Percentiles rank a stretch among this genome's conserved stretches.
phyloP scores from a whole-genome alignment of 30 jellyfish, hydroid and myxozoan species.

The Nemopilema nomurai region DNA sequence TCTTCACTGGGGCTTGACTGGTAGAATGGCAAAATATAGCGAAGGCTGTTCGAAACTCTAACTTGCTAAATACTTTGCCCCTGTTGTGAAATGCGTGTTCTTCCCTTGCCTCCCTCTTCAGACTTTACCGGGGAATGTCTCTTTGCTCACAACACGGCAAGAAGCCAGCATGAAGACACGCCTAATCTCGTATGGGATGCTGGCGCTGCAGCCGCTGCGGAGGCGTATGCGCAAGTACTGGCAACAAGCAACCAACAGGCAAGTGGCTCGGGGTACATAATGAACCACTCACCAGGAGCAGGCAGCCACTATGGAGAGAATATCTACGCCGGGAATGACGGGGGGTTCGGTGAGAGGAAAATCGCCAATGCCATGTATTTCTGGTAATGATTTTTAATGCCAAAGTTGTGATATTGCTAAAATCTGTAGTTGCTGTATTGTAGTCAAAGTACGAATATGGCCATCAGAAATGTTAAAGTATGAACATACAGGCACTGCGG shows the following conservation, averaged over 20 bases:
- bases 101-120: neutral
- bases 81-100: neutral
- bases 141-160: conserved; percentile 54
- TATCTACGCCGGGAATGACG: conserved; percentile 14
- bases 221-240: conserved; percentile 5
- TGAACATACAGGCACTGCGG: too few species aligned
- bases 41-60: too few species aligned
- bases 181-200: conserved; percentile 37
- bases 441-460: too few species aligned
- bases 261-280: neutral
- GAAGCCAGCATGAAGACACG: conserved; percentile 48
- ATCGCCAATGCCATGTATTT: conserved; percentile 42
- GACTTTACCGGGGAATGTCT: conserved; percentile 19
- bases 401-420: too few species aligned
- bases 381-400: conserved; percentile 14
- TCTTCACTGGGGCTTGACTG: too few species aligned
- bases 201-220: conserved; percentile 7
- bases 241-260: neutral
- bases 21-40: too few species aligned
- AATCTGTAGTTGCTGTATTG: too few species aligned
- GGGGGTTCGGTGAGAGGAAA: conserved; percentile 16
- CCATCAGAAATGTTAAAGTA: too few species aligned
- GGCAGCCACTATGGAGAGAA: conserved; percentile 33
- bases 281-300: conserved; percentile 19
- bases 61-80: too few species aligned